These are phyloP conservation scores for Hydrophis major DNA, from an alignment of 2,797 vertebrate species.

Conservation along the genomic window DNA sequence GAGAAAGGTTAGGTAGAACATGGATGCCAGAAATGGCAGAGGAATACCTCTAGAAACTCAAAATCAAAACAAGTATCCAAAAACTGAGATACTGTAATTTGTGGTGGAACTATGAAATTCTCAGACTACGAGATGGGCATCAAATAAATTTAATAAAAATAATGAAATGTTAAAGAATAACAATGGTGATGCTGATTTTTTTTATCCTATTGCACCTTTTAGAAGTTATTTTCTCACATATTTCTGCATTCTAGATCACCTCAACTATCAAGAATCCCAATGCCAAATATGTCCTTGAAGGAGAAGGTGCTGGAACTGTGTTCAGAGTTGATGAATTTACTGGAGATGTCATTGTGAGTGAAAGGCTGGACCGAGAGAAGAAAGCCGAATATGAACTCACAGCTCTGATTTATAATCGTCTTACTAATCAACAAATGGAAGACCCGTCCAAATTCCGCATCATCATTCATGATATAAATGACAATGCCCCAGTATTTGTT, in stretches of 20 bases:
- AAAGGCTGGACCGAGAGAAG: conserved; percentile 76
- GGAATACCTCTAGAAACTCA: not conserved
- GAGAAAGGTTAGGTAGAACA: not conserved
- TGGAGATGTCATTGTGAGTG: conserved; percentile 69
- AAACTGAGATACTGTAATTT: not conserved
- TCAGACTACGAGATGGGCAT: not conserved
- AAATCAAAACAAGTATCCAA: not conserved
- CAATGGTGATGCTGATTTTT: not conserved
- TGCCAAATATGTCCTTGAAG: conserved; percentile 70
- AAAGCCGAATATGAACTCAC: conserved; percentile 69
- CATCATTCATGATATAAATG: conserved; percentile 75
- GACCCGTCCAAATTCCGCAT: conserved; percentile 72
- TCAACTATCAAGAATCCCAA: conserved; percentile 64
- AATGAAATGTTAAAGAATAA: not conserved
- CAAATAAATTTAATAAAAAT: not conserved
- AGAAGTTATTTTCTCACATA: not conserved
- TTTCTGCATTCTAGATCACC: conserved; percentile 63
- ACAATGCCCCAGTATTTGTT: conserved; percentile 73
- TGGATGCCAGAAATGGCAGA: not conserved
- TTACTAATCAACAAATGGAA: conserved; percentile 65
- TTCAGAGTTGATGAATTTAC: conserved; percentile 68
- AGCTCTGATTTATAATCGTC: conserved; percentile 71
- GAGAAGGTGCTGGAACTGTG: conserved; percentile 67
- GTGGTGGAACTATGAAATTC: not conserved
- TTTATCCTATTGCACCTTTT: not conserved